These are phyloP conservation scores for Notiomystis cincta DNA, from an alignment of 2,113 vertebrate genomes.

Conservation along the genomic window DNA sequence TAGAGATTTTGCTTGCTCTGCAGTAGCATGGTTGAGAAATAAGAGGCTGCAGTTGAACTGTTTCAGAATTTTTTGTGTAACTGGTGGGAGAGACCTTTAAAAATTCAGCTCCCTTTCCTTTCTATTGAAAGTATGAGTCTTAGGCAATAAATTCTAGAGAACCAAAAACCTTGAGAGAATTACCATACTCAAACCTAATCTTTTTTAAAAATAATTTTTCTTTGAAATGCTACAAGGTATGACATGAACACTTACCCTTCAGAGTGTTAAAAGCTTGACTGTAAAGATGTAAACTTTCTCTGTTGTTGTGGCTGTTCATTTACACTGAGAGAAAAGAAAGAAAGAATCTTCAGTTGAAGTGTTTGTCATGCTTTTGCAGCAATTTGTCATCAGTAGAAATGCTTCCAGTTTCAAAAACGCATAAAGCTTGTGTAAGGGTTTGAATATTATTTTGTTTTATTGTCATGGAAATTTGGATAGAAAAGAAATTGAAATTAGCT, in stretches of 20 bases:
- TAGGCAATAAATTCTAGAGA: neutral
- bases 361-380: neutral
- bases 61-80: neutral
- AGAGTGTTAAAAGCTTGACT: neutral
- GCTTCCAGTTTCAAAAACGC: neutral
- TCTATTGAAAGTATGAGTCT: neutral
- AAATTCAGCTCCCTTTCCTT: neutral
- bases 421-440: neutral
- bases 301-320: neutral
- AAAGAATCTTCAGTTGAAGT: neutral
- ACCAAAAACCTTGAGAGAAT: neutral
- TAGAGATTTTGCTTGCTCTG: neutral
- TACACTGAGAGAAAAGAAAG: neutral
- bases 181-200: neutral
- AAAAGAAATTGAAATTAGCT: neutral
- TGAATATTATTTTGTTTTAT: neutral
- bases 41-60: neutral
- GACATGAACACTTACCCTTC: neutral
- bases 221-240: rapidly evolving
- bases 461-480: neutral
- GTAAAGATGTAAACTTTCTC: neutral
- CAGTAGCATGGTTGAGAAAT: neutral
- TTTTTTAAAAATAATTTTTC: neutral
- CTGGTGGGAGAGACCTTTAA: neutral
- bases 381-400: neutral